Evolutionary conservation across 2,888 invertebrate species (phyloP), one percentile per base, ranked within the genome.

Genomic region (Caenorhabditis becei): DNA sequence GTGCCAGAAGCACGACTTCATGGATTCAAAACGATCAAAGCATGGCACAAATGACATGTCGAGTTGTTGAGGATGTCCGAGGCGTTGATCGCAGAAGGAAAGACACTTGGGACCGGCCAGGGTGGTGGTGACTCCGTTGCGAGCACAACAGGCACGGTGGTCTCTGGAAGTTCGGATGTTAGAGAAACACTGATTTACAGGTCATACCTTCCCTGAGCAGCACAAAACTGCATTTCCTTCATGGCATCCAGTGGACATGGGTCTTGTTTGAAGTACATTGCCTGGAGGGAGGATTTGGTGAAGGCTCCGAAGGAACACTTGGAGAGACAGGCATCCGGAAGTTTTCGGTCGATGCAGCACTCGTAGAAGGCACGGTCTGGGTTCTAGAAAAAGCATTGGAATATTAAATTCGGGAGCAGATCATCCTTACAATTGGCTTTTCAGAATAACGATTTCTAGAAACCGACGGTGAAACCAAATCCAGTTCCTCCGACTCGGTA

Each of bases 201-300:
- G 37, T 14, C 79, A 28, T 41, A 80, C 84, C 85, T 82, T 71
- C 87, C 88, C 63, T 88, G 87, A 24, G 88, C 89, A 20, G 88
- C 89, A 74, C 89, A 89, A 83, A 88, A 89, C 56, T 89, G 89
- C 74, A 89, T 85, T 61, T 89, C 89, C 49, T 80, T 80, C 88
- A 89, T 88, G 14, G 89, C 89, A 28, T 84, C 88, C 28, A 89
- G 71, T 11, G 89, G 89, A 53, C 89, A 89, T 37, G 86, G 77
- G 66, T 89, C 89, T 54, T 89, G 87, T 63, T 89, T 89, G 84
- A 89, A 88, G 84, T 89, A 89, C 89, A 89, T 89, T 10, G 83
- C 82, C 24, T 84, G 82, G 28, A 87, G 71, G 61, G 72, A 10
- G 5, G 63, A 63, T 74, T 87, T 88, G 70, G 83, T 87, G 83